These are phyloP conservation scores for Calidris pugnax DNA, from an alignment of 2,113 vertebrate species.

Conservation along the genomic window DNA sequence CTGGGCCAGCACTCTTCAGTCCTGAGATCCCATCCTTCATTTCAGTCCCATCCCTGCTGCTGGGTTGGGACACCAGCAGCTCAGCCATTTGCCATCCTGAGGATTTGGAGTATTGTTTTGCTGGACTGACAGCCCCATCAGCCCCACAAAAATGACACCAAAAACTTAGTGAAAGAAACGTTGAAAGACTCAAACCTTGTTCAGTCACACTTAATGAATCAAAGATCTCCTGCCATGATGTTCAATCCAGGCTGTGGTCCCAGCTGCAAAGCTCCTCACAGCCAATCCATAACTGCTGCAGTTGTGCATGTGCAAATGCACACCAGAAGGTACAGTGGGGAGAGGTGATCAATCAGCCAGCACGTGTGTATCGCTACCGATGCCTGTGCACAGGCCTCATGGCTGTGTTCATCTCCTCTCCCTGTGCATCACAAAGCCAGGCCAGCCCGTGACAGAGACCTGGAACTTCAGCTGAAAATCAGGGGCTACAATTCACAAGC, in stretches of 20 bases:
- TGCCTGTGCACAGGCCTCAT: rapidly evolving
- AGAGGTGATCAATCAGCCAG: background rate
- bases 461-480: background rate
- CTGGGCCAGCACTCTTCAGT: background rate
- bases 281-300: background rate
- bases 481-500: background rate
- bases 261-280: background rate
- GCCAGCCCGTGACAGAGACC: rapidly evolving
- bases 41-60: background rate
- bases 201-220: background rate
- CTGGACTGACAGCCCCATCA: background rate
- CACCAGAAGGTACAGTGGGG: background rate
- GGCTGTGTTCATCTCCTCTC: background rate
- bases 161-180: background rate
- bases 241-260: background rate
- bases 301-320: background rate
- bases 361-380: rapidly evolving
- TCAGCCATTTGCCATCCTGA: background rate
- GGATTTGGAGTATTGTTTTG: background rate
- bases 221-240: rapidly evolving
- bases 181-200: background rate
- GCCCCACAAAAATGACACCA: background rate
- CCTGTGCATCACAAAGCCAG: background rate
- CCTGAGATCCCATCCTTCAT: background rate
- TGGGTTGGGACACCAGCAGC: background rate